phyloP scores from a whole-genome alignment of 2,888 invertebrate genomes.

The Chymomyza procnemis region DNA sequence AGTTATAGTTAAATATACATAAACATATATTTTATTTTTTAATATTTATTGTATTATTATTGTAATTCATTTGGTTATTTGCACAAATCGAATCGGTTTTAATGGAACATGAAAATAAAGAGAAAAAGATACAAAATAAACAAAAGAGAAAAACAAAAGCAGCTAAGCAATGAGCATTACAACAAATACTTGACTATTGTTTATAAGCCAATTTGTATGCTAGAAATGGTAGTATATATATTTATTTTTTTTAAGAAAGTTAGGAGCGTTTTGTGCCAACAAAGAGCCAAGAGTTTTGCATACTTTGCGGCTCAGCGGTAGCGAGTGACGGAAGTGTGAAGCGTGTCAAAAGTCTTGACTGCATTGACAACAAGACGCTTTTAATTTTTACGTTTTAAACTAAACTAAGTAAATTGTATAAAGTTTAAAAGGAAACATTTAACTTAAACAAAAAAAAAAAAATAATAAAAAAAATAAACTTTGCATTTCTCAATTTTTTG shows the following conservation, averaged over 20 bases:
- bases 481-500: conserved; percentile 1
- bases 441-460: too few species aligned
- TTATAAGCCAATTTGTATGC: conserved; percentile 19
- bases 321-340: neutral
- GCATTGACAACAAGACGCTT: neutral
- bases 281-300: conserved; percentile 7
- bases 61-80: conserved; percentile 52
- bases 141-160: conserved; percentile 75
- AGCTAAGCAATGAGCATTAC: conserved; percentile 64
- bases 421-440: too few species aligned
- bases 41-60: conserved; percentile 33
- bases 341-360: neutral
- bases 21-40: conserved; percentile 41
- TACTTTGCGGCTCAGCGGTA: neutral
- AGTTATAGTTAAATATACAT: conserved; percentile 4
- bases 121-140: conserved; percentile 74
- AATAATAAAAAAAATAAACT: neutral
- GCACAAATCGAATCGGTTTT: conserved; percentile 74
- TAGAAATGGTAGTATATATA: conserved; percentile 6
- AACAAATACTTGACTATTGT: conserved; percentile 18
- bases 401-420: neutral
- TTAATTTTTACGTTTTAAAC: neutral
- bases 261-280: neutral
- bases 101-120: conserved; percentile 76
- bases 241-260: neutral